Percentiles rank a stretch among this genome's conserved stretches.
These are phyloP conservation scores for Notarius quadriscutis DNA, from an alignment of 2,113 vertebrate genomes.

Conservation along the genomic window DNA sequence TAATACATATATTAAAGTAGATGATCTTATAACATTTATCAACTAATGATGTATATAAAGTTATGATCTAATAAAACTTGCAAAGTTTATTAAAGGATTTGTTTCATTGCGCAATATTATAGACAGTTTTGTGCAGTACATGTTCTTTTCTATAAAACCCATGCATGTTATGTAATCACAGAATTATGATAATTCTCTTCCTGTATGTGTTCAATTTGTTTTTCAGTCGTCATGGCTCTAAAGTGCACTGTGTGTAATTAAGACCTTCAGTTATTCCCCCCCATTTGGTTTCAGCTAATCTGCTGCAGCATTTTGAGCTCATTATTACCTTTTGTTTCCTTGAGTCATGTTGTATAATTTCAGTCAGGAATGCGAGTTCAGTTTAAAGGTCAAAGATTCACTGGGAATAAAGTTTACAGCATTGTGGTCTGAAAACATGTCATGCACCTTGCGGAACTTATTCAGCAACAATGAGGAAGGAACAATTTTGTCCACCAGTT, in stretches of 20 bases:
- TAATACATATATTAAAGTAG: too few relatives aligned
- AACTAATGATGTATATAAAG: too few relatives aligned
- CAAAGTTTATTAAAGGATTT: background rate
- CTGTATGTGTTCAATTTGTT: background rate
- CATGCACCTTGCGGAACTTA: background rate
- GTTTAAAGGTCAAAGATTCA: constrained; percentile 1
- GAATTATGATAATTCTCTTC: background rate
- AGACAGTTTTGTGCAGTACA: background rate
- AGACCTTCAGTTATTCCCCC: background rate
- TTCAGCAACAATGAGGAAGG: background rate
- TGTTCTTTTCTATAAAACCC: background rate
- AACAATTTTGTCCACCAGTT: background rate
- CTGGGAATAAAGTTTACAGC: background rate
- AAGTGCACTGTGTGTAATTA: background rate
- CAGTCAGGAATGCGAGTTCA: background rate
- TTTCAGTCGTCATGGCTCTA: too few relatives aligned
- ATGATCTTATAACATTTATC: too few relatives aligned
- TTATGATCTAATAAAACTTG: background rate
- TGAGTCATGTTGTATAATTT: background rate
- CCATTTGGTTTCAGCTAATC: background rate
- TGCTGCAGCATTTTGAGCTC: background rate
- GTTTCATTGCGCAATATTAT: background rate
- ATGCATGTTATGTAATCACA: background rate
- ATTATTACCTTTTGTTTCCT: background rate
- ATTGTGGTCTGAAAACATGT: background rate